phyloP scores from a whole-genome alignment of 2,797 vertebrate species.

The Tinamus major region DNA sequence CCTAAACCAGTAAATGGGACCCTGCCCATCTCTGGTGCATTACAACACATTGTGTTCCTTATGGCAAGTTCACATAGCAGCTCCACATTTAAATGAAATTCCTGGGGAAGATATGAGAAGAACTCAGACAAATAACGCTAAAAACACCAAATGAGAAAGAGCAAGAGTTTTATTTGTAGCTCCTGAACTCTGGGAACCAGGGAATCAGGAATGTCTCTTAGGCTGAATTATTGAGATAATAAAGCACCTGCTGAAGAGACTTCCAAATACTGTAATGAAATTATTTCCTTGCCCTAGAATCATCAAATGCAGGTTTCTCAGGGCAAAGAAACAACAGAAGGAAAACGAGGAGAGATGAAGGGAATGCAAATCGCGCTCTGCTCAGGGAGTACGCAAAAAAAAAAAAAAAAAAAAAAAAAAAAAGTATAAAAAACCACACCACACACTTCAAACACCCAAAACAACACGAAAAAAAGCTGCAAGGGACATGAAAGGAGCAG shows the following conservation, averaged over 20 bases:
- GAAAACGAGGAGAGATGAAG: background rate
- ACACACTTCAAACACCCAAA: background rate
- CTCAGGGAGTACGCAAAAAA: background rate
- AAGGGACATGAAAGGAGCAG: background rate
- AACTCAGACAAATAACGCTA: constrained; percentile 61
- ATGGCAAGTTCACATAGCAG: constrained; percentile 2
- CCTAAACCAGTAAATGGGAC: constrained; percentile 38
- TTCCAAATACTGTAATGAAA: constrained; percentile 56
- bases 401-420: background rate
- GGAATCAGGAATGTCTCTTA: constrained; percentile 59
- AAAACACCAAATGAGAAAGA: constrained; percentile 61
- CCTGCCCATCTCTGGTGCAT: background rate
- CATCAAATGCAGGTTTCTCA: constrained; percentile 52
- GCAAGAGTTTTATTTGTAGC: constrained; percentile 72
- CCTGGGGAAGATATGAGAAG: constrained; percentile 61
- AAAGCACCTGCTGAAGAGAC: constrained; percentile 70
- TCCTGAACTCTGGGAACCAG: constrained; percentile 69
- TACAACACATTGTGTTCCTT: constrained; percentile 38
- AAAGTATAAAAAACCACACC: no score
- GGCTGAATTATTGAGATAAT: constrained; percentile 71
- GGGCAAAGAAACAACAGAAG: constrained; percentile 30
- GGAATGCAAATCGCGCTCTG: constrained; percentile 42
- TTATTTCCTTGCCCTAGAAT: constrained; percentile 65
- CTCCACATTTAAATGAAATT: constrained; percentile 65
- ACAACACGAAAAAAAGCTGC: background rate